A percentile compares a stretch with the other conserved stretches of the same genome.
Evolutionary conservation across 1,140 invertebrate species (phyloP).

Genomic region (Phymorhynchus buccinoides): DNA sequence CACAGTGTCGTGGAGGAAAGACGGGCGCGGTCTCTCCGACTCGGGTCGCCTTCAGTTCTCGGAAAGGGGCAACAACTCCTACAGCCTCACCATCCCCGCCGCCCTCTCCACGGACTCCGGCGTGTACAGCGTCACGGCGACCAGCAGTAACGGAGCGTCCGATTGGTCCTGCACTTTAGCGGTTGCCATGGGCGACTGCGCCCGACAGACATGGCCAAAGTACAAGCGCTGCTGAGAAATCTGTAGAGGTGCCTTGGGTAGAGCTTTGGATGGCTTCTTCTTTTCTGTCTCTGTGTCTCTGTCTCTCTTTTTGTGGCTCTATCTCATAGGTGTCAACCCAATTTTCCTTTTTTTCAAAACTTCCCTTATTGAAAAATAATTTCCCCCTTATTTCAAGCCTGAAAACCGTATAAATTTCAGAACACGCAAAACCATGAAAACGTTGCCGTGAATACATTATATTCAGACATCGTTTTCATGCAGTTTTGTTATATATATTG

Average conservation of each 20-base stretch:
- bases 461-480: too few species aligned
- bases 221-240: conserved; percentile 62
- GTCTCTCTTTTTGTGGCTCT: too few species aligned
- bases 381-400: too few species aligned
- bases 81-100: conserved; percentile 82
- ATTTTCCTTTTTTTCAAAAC: too few species aligned
- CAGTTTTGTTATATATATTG: too few species aligned
- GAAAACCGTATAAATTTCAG: too few species aligned
- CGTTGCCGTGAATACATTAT: too few species aligned
- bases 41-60: conserved; percentile 86
- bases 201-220: conserved; percentile 62
- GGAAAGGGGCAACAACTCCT: conserved; percentile 80
- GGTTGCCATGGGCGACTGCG: conserved; percentile 60
- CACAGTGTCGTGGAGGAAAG: conserved; percentile 87
- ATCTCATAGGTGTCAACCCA: too few species aligned
- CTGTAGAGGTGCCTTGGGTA: conserved; percentile 56
- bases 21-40: conserved; percentile 85
- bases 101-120: conserved; percentile 87
- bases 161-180: conserved; percentile 63
- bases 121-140: conserved; percentile 89
- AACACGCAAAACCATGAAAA: too few species aligned
- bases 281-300: too few species aligned
- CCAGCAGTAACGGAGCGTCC: conserved; percentile 45
- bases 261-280: too few species aligned
- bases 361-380: too few species aligned